Evolutionary conservation across 2,888 invertebrate genomes (phyloP), one percentile per base, ranked within the genome.

Genomic region (Monoplex corrugatus): DNA sequence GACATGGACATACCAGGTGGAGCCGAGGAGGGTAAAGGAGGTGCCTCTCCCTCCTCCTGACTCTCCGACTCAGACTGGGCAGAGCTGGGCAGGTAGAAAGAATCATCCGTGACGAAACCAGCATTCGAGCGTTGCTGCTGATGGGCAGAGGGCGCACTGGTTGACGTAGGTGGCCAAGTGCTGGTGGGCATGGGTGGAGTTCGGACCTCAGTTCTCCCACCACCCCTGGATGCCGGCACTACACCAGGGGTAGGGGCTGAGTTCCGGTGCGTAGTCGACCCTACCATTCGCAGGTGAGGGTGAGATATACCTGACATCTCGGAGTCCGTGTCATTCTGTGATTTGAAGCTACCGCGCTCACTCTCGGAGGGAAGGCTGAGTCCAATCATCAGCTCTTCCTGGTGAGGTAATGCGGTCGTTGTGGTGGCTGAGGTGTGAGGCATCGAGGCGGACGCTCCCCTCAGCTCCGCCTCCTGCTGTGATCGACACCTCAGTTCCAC

Each of bases 311-410:
- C 92, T 90, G 90, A 91, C 88, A 87, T 89, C 57, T 87, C 91
- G 90, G 94, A 94, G 93, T 94, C 94, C 90, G 93, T 94, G 94
- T 94, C 94, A 94, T 94, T 94, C 95, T 93, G 94, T 91, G 92
- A 93, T 85, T 91, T 90, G 87, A 90, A 87, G 86, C 93, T 92
- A 91, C 93, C 93, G 82, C 88, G 90, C 89, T 94, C 94, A 63
- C 92, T 92, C 90, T 94, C 94, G n/a, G 94, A 94, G 87, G 92
- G 93, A 88, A 94, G 93, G 86, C 93, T 92, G 85, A 94, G 89
- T 89, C 92, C 93, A 80, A 94, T 90, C 87, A 93, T 92, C 63
- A 94, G 89, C 88, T 94, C 94, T 89, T 94, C 94, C 90, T 88
- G 88, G 23, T 13, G 35, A n/a, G 87, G 45, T 5, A 40, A 19